Evolutionary conservation across 2,888 invertebrate genomes (phyloP).

Genomic region (Drosophila nr. perissopoda): DNA sequence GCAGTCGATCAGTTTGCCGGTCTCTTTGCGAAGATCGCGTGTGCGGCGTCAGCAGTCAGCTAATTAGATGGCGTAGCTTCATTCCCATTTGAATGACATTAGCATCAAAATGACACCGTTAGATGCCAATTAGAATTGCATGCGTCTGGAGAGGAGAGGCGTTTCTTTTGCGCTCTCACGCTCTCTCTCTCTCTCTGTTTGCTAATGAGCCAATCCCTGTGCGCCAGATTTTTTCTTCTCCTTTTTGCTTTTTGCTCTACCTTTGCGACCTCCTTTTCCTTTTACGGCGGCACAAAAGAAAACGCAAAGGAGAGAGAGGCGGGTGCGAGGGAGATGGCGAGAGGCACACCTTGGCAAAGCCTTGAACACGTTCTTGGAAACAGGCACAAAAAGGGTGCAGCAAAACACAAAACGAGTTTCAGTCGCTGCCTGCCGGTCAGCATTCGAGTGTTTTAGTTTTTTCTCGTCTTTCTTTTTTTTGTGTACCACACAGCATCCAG

Average conservation of each 20-base stretch:
- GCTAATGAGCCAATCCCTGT: slow-evolving; percentile 43
- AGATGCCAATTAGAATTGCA: slow-evolving; percentile 36
- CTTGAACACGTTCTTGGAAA: slow-evolving; percentile 74
- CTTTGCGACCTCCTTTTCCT: slow-evolving; percentile 69
- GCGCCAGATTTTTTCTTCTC: slow-evolving; percentile 19
- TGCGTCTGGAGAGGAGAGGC: slow-evolving; percentile 22
- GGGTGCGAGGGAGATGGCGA: neutral
- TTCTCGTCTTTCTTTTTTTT: slow-evolving; percentile 10
- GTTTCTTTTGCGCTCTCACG: slow-evolving; percentile 18
- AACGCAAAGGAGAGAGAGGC: neutral
- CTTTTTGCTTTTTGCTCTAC: slow-evolving; percentile 20
- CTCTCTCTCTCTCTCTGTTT: neutral
- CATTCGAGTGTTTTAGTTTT: slow-evolving; percentile 50
- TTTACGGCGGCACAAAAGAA: slow-evolving; percentile 31
- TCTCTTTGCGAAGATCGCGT: slow-evolving; percentile 63
- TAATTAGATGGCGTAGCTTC: slow-evolving; percentile 29
- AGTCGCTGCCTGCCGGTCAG: slow-evolving; percentile 48
- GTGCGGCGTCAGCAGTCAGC: slow-evolving; percentile 24
- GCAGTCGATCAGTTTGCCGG: slow-evolving; percentile 59
- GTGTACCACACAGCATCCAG: slow-evolving; percentile 57
- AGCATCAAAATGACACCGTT: slow-evolving; percentile 28
- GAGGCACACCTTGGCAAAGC: slow-evolving; percentile 66
- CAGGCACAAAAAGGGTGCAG: slow-evolving; percentile 69
- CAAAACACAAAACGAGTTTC: slow-evolving; percentile 67
- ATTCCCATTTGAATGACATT: slow-evolving; percentile 36